These are phyloP conservation scores for Zaprionus tsacasi DNA, from an alignment of 1,140 invertebrate genomes.

Conservation along the genomic window DNA sequence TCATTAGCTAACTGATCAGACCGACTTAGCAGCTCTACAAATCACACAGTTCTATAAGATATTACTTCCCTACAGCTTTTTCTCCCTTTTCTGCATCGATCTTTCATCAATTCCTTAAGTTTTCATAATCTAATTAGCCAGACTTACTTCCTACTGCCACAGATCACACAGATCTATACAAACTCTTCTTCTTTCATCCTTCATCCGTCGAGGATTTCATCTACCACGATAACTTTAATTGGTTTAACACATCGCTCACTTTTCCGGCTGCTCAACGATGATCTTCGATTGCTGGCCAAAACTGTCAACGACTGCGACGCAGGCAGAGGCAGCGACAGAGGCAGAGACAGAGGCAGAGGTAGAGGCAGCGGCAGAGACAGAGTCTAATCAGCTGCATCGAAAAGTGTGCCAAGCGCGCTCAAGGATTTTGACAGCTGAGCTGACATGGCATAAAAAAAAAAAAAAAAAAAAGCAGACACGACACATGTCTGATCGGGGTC, in stretches of 20 bases:
- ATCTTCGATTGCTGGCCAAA: constrained; percentile 40
- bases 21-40: no score
- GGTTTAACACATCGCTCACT: constrained; percentile 16
- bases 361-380: constrained; percentile 19
- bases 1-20: no score
- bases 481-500: constrained; percentile 49
- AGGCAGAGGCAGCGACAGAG: not conserved
- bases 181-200: not conserved
- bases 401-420: constrained; percentile 57
- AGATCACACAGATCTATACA: no score
- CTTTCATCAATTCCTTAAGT: no score
- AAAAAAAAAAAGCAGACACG: constrained; percentile 46
- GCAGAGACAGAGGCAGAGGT: not conserved
- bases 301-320: constrained; percentile 61
- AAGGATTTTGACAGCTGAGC: constrained; percentile 80
- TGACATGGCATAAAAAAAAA: constrained; percentile 61
- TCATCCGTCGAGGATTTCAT: not conserved
- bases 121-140: no score
- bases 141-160: no score
- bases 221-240: not conserved
- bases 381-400: constrained; percentile 62
- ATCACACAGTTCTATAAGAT: no score
- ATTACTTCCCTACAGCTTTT: no score
- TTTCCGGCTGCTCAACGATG: constrained; percentile 11
- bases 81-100: no score